phyloP scores from a whole-genome alignment of 2,113 vertebrate species.

The Hemichromis elongatus region DNA sequence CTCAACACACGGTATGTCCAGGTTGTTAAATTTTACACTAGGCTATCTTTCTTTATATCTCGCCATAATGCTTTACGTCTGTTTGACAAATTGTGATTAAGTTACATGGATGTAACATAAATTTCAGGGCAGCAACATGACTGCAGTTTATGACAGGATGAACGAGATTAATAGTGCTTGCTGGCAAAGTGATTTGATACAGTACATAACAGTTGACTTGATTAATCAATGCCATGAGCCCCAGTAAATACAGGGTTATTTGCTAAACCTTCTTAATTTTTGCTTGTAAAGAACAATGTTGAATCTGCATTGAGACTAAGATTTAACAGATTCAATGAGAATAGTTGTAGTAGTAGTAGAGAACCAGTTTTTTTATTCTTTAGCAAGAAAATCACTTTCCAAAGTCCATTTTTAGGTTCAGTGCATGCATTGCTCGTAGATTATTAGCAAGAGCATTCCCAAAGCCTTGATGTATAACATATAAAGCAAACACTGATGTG shows the following conservation, averaged over 20 bases:
- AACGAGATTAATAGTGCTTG: constrained; percentile 10
- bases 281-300: background rate
- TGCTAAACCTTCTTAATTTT: background rate
- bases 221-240: constrained; percentile 6
- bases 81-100: constrained; percentile 32
- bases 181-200: background rate
- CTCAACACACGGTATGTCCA: background rate
- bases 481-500: constrained; percentile 11
- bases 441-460: background rate
- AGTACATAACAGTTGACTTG: background rate
- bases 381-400: background rate
- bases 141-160: constrained; percentile 24
- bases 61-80: background rate
- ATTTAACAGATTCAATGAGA: too few species aligned
- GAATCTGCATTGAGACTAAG: too few species aligned
- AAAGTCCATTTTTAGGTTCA: background rate
- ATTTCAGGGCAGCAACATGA: constrained; percentile 5
- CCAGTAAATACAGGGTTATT: background rate
- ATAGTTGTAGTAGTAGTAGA: too few species aligned
- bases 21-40: constrained; percentile 5
- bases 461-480: background rate
- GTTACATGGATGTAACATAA: constrained; percentile 34
- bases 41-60: background rate
- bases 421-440: background rate
- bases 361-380: background rate